phyloP scores from a whole-genome alignment of 2,113 vertebrate species.

The Accipiter virgatus region DNA sequence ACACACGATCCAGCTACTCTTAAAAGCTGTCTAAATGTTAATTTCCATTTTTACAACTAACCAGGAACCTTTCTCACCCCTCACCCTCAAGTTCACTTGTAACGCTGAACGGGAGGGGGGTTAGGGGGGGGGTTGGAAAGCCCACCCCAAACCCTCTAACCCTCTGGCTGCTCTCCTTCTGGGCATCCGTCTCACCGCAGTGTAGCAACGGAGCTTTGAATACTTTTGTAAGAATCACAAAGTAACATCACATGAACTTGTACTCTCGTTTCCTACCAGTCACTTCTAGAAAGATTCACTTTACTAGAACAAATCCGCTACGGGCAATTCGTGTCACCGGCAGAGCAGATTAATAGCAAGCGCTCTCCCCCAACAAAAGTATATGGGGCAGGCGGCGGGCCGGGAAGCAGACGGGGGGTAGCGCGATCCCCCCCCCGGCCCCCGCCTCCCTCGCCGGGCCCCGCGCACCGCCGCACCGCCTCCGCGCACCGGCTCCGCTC shows the following conservation, averaged over 20 bases:
- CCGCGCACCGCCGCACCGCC: no score
- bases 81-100: neutral
- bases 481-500: no score
- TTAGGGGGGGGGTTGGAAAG: no score
- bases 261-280: slow-evolving; percentile 54
- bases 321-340: slow-evolving; percentile 68
- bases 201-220: slow-evolving; percentile 17
- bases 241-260: slow-evolving; percentile 64
- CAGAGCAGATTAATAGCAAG: slow-evolving; percentile 55
- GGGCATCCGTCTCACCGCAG: neutral
- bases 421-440: no score
- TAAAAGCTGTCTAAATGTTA: slow-evolving; percentile 30
- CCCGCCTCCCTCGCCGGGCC: neutral
- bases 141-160: neutral
- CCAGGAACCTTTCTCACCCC: neutral
- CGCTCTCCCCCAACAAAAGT: slow-evolving; percentile 55
- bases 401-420: neutral
- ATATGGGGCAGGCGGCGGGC: neutral
- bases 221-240: slow-evolving; percentile 47
- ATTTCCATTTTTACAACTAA: slow-evolving; percentile 34
- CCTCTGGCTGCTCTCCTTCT: neutral
- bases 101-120: neutral
- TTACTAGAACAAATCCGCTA: slow-evolving; percentile 68
- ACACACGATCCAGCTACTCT: neutral
- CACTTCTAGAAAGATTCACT: slow-evolving; percentile 71